These are phyloP conservation scores for Glaucidium brasilianum DNA, from an alignment of 2,113 vertebrate species.

Conservation along the genomic window DNA sequence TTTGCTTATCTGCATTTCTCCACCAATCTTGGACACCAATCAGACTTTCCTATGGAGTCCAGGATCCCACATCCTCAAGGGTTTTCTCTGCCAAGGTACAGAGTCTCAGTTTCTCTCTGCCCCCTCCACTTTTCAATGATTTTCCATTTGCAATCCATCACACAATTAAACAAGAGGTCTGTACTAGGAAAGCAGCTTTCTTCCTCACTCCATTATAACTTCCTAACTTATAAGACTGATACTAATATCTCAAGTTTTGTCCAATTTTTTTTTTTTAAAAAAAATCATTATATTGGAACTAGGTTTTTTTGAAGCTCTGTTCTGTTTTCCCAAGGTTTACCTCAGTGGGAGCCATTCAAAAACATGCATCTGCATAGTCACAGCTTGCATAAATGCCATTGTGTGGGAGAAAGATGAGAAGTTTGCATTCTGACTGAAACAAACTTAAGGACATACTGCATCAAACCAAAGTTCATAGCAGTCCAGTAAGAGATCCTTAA, in stretches of 20 bases:
- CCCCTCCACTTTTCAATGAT: neutral
- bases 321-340: neutral
- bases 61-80: neutral
- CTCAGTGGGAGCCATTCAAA: neutral
- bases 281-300: neutral
- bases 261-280: neutral
- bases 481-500: neutral
- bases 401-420: neutral
- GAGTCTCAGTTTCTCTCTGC: neutral
- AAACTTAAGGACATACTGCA: neutral
- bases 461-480: neutral
- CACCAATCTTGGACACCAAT: neutral
- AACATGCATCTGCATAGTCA: neutral
- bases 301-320: neutral
- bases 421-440: neutral
- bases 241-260: neutral
- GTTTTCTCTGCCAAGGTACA: accelerated
- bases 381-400: neutral
- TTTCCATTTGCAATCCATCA: neutral
- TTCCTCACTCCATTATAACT: neutral
- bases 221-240: neutral
- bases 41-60: neutral
- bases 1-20: neutral
- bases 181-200: neutral
- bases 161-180: neutral